Base-by-base conservation (phyloP, 35 echinoderm and acorn worm genomes). In the Ptychodera flava region DNA sequence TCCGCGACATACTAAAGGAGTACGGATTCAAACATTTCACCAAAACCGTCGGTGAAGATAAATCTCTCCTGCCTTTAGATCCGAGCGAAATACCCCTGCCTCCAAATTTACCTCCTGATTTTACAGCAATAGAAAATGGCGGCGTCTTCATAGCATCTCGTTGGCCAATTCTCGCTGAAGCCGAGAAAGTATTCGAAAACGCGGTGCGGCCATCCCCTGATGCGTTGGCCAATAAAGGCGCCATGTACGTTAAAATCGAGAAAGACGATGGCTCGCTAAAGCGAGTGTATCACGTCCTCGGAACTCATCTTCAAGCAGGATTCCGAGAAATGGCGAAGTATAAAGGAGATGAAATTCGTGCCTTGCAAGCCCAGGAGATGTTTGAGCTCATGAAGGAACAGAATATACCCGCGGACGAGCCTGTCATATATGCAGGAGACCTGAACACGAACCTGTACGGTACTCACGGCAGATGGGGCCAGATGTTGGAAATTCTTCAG, bases 71-170 rank as follows among this genome's bases (percentile, higher is more conserved):
- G 6, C 45, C 45, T 6, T n/a, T n/a, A n/a, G n/a, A n/a, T n/a
- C n/a, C n/a, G n/a, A n/a, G n/a, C n/a, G n/a, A n/a, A n/a, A 64
- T 64, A 12, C 6, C 45, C 22, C 22, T 64, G 6, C 45, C 45
- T 22, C 45, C 45, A 12, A 64, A 64, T 64, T 22, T 64, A 22
- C 6, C 6, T 64, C 6, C 6, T 64, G 22, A 64, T 22, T 64
- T 64, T 12, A 22, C 6, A 64, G 45, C 6, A 12, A 22, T 37
- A 0, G 92, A 97, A 83, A 97, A 92, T 80, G 95, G 95, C 16
- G 95, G 95, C 31, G 92, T 97, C 14, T 97, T 94, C 33, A 90
- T 97, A 78, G 92, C 95, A 27, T 97, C 95, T 1, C 90, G 92
- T 0, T 90, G 88, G 88, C 88, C 88, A 29, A 90, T 90, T 0